Evolutionary conservation across 2,797 vertebrate genomes (phyloP).

Genomic region (Trachurus trachurus): DNA sequence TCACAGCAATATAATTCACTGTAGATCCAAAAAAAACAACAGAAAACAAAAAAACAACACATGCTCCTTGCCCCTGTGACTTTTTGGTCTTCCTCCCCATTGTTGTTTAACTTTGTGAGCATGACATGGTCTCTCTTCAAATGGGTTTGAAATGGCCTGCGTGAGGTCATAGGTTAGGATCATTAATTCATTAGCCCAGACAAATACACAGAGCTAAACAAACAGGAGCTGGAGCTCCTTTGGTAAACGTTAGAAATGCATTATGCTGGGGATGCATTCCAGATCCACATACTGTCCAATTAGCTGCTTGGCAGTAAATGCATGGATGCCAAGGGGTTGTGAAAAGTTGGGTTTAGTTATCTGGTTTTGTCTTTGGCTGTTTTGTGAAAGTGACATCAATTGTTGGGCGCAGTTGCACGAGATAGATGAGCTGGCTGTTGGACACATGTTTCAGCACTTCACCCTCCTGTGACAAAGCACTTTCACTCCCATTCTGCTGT

Average conservation of each 20-base stretch:
- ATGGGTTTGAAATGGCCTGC: constrained; percentile 50
- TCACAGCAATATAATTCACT: constrained; percentile 22
- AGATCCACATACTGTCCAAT: constrained; percentile 70
- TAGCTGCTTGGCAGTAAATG: constrained; percentile 63
- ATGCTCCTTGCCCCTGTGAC: constrained; percentile 20
- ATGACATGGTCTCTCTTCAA: constrained; percentile 43
- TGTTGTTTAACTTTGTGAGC: constrained; percentile 58
- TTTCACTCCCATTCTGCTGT: constrained; percentile 47
- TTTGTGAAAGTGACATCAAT: constrained; percentile 66
- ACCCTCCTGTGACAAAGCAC: constrained; percentile 55
- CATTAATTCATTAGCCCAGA: constrained; percentile 79
- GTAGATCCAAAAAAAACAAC: constrained; percentile 27
- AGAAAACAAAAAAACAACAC: neutral
- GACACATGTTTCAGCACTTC: constrained; percentile 44
- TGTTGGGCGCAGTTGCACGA: constrained; percentile 38
- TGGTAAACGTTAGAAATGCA: constrained; percentile 61
- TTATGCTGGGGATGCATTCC: constrained; percentile 73
- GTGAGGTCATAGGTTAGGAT: constrained; percentile 76
- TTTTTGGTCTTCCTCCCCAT: constrained; percentile 59
- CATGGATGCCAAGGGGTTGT: constrained; percentile 35
- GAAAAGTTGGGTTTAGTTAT: constrained; percentile 36
- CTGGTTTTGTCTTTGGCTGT: constrained; percentile 54
- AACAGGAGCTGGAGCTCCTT: constrained; percentile 70
- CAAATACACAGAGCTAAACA: constrained; percentile 71
- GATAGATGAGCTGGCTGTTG: constrained; percentile 53